A percentile compares a stretch with the other conserved stretches of the same genome.
Conservation (phyloP, 1,140 invertebrate species). For the Listronotus oregonensis region DNA sequence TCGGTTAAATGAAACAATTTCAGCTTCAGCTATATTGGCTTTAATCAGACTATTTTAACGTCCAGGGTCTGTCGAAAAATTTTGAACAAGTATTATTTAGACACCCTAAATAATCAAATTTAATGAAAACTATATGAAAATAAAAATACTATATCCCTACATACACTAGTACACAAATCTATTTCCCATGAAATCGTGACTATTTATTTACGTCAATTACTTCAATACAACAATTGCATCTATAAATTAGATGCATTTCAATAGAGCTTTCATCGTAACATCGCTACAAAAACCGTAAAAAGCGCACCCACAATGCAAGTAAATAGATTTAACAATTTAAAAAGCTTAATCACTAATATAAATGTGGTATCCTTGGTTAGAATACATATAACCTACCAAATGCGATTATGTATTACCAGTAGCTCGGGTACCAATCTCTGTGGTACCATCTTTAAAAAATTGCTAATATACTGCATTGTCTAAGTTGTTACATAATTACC, state of each 20-base stretch:
- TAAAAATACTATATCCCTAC: too few species aligned
- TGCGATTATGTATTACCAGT: constrained; percentile 8
- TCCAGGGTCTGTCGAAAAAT: too few species aligned
- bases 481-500: too few species aligned
- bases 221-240: background rate
- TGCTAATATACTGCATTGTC: background rate
- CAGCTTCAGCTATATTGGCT: too few species aligned
- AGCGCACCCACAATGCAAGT: constrained; percentile 20
- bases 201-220: too few species aligned
- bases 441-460: background rate
- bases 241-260: background rate
- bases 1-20: too few species aligned
- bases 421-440: constrained; percentile 9
- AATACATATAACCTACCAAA: constrained; percentile 45
- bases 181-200: background rate
- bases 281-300: constrained; percentile 5
- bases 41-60: too few species aligned
- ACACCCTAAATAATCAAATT: too few species aligned
- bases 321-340: constrained; percentile 4
- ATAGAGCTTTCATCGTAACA: constrained; percentile 3
- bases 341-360: background rate
- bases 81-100: too few species aligned
- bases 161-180: background rate
- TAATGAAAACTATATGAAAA: too few species aligned
- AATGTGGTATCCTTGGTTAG: constrained; percentile 46